A percentile compares a stretch with the other conserved stretches of the same genome.
Conservation (phyloP, 2,888 invertebrate species). For the Drosophila siamana region DNA sequence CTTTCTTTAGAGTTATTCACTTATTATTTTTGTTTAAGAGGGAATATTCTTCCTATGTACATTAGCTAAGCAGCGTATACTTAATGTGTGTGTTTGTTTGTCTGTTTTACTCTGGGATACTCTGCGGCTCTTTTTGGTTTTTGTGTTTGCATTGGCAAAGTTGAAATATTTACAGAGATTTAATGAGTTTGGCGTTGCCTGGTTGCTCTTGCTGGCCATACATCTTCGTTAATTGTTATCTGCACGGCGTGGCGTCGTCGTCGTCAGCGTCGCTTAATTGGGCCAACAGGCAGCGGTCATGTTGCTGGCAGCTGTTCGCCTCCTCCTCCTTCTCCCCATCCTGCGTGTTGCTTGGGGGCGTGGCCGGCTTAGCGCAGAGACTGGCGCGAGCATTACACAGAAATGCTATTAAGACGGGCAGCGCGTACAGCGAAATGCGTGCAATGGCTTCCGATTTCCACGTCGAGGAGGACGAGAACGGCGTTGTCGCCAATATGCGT, state of each 20-base stretch:
- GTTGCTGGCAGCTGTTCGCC: slow-evolving; percentile 36
- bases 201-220: slow-evolving; percentile 42
- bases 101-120: neutral
- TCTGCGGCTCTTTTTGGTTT: neutral
- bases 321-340: neutral
- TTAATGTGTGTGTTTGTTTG: too few relatives aligned
- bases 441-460: slow-evolving; percentile 68
- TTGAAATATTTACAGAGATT: slow-evolving; percentile 70
- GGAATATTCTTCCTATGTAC: slow-evolving; percentile 31
- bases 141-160: slow-evolving; percentile 28
- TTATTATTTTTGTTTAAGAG: neutral
- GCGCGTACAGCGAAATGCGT: slow-evolving; percentile 76
- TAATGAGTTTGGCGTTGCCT: slow-evolving; percentile 42
- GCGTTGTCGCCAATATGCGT: slow-evolving; percentile 64
- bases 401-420: slow-evolving; percentile 81
- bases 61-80: slow-evolving; percentile 67
- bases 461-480: neutral
- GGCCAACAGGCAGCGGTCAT: slow-evolving; percentile 62
- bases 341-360: slow-evolving; percentile 14
- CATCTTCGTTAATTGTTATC: slow-evolving; percentile 81
- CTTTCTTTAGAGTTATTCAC: neutral
- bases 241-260: slow-evolving; percentile 53
- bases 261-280: slow-evolving; percentile 65
- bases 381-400: slow-evolving; percentile 63
- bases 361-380: slow-evolving; percentile 24